phyloP scores from a whole-genome alignment of 2,113 vertebrate species.

The Macrotus californicus region DNA sequence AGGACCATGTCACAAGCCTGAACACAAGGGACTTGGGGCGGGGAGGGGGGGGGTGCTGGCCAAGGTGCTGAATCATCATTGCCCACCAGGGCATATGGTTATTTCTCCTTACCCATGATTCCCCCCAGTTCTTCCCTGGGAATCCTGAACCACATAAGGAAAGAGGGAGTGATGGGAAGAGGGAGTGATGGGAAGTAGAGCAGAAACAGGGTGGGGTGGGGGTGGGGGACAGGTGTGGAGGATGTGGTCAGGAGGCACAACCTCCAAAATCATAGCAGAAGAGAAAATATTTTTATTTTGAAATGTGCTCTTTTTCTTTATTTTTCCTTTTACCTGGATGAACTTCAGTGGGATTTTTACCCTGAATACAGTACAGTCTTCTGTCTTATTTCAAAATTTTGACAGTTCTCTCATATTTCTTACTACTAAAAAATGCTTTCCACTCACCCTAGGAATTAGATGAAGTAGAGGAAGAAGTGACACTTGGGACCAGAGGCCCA shows the following conservation, averaged over 20 bases:
- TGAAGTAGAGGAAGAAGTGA: neutral
- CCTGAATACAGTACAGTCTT: neutral
- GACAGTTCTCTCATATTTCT: neutral
- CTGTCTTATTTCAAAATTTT: neutral
- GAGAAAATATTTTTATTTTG: neutral
- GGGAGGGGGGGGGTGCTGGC: neutral
- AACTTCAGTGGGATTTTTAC: neutral
- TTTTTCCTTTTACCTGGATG: slow-evolving; percentile 21
- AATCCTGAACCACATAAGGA: neutral
- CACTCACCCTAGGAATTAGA: neutral
- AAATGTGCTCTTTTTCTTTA: slow-evolving; percentile 4
- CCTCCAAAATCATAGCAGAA: neutral
- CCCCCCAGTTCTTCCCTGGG: neutral
- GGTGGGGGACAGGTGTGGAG: too few species aligned
- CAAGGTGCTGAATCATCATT: slow-evolving; percentile 39
- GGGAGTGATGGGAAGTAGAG: neutral
- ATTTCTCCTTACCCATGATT: neutral
- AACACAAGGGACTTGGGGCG: neutral
- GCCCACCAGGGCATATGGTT: neutral
- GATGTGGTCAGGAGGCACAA: neutral
- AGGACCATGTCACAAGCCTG: neutral
- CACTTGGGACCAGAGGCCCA: neutral
- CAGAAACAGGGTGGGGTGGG: neutral
- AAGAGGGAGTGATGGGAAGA: neutral
- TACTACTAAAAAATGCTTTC: neutral